Conservation (phyloP, 2,113 vertebrate species). For the Lepus europaeus region DNA sequence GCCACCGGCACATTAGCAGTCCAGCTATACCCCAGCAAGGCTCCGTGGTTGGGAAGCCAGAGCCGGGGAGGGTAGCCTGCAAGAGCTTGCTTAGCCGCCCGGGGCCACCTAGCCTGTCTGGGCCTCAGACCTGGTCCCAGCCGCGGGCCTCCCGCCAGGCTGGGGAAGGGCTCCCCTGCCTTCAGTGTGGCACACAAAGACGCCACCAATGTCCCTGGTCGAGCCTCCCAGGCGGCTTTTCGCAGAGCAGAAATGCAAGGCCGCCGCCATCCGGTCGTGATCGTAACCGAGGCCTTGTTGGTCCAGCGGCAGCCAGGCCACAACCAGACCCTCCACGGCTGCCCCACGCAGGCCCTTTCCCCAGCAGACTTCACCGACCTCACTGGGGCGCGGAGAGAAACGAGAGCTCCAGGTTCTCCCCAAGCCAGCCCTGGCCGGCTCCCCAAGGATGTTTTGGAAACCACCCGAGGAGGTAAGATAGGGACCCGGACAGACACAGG, state of each 20-base stretch:
- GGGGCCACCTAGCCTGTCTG: background rate
- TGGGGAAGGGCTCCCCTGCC: conserved; percentile 74
- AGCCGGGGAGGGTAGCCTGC: background rate
- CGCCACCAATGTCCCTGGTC: conserved; percentile 78
- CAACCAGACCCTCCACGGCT: background rate
- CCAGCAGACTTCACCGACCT: background rate
- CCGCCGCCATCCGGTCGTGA: conserved; percentile 94
- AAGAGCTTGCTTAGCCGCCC: background rate
- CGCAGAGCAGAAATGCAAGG: conserved; percentile 86
- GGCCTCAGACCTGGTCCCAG: background rate
- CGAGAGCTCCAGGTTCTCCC: background rate
- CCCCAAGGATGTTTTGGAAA: background rate
- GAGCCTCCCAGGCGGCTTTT: conserved; percentile 89
- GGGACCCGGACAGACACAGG: background rate
- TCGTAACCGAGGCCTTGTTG: conserved; percentile 98
- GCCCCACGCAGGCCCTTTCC: background rate
- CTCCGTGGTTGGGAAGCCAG: background rate
- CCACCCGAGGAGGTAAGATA: background rate
- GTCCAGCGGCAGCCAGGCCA: conserved; percentile 62
- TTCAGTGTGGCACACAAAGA: conserved; percentile 87
- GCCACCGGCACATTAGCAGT: background rate
- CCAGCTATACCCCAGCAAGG: background rate
- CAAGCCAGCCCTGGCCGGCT: background rate
- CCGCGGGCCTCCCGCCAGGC: background rate
- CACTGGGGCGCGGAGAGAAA: background rate